Evolutionary conservation across 2,113 vertebrate species (phyloP).

Genomic region (Myotis davidii): DNA sequence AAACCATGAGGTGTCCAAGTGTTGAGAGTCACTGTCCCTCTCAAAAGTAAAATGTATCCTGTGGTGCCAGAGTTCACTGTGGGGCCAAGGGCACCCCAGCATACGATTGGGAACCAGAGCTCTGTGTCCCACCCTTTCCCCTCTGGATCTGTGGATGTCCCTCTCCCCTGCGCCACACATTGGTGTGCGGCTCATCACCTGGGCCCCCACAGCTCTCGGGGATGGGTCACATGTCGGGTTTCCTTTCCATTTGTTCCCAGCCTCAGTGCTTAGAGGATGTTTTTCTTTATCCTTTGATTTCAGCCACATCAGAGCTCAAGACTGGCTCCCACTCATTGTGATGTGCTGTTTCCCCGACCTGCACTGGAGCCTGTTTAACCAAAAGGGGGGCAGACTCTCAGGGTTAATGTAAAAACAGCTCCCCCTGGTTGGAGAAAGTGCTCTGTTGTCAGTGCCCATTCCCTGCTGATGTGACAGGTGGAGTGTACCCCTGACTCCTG

Average conservation of each 20-base stretch:
- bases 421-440: background rate
- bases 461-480: background rate
- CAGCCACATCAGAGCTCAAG: background rate
- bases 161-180: background rate
- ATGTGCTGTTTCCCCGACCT: background rate
- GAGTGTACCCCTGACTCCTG: rapidly evolving
- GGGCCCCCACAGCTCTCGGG: background rate
- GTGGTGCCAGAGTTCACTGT: rapidly evolving
- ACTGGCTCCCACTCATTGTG: background rate
- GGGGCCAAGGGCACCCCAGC: rapidly evolving
- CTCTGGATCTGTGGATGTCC: background rate
- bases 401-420: background rate
- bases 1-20: background rate
- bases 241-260: background rate
- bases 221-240: background rate
- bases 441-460: background rate
- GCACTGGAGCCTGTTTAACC: background rate
- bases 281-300: constrained; percentile 1
- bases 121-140: no score
- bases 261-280: background rate
- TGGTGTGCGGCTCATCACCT: no score
- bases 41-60: background rate
- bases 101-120: background rate
- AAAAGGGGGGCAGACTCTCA: background rate
- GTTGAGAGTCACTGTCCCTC: rapidly evolving